phyloP scores from a whole-genome alignment of 2,797 vertebrate genomes.

The Coracias cyanogaster region DNA sequence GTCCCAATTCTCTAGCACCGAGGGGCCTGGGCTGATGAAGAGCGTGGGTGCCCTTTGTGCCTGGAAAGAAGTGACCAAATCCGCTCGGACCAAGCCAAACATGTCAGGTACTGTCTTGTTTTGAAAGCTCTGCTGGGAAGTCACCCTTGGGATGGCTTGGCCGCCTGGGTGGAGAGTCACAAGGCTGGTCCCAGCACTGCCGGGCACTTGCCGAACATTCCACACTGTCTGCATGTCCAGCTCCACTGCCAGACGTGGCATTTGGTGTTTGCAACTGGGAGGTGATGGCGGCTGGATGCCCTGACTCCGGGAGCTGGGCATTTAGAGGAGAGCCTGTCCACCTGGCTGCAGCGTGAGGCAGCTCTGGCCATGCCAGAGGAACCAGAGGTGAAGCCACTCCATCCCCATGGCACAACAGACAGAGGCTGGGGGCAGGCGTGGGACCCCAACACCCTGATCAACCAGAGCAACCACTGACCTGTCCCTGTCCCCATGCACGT shows the following conservation, averaged over 20 bases:
- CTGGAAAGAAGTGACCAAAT: not conserved
- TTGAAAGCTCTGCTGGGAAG: not conserved
- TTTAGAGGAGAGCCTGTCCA: not conserved
- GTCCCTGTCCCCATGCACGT: not conserved
- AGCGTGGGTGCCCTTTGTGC: not conserved
- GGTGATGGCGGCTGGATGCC: rapidly evolving
- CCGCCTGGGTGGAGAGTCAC: rapidly evolving
- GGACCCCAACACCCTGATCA: not conserved
- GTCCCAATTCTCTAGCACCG: rapidly evolving
- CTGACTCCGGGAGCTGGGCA: rapidly evolving
- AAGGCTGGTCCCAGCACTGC: not conserved
- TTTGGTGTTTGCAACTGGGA: not conserved
- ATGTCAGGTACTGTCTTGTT: not conserved
- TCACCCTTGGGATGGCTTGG: not conserved
- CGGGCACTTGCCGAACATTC: not conserved
- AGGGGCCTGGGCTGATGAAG: not conserved
- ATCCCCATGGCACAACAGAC: too few species aligned
- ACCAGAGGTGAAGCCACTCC: not conserved
- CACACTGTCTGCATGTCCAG: not conserved
- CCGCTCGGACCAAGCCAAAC: not conserved
- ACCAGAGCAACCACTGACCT: rapidly evolving
- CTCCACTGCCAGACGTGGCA: rapidly evolving
- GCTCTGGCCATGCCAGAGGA: not conserved
- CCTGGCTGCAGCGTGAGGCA: rapidly evolving
- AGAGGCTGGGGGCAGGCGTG: not conserved